Evolutionary conservation across 1,140 invertebrate genomes (phyloP), one percentile per base, ranked within the genome.

Genomic region (Drosophila sp.): DNA sequence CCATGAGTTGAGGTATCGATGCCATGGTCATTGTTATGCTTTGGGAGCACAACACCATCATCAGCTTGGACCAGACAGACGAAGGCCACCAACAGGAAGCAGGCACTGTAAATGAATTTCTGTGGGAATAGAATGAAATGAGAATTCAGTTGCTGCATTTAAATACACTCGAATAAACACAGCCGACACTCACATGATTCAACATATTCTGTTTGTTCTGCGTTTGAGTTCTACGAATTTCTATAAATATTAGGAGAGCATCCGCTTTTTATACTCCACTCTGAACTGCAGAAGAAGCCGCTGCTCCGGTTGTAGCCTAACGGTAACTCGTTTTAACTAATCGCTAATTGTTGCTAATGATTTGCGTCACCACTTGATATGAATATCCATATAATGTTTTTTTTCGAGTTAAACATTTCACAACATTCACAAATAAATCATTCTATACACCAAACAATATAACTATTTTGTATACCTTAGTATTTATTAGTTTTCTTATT

Each of bases 291-390:
- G 32, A 29, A 29, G 11, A 43, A 58, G 43, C n/a, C 41, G 64
- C 25, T 50, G 50, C 43, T 46, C 36, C 59, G 43, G 45, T 41
- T 59, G 8, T 36, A 4, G 5, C 27, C 3, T 18, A 5, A n/a
- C n/a, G n/a, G n/a, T n/a, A n/a, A 29, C 51, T 57, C 32, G 82
- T 89, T 87, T 87, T 66, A 72, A 78, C 76, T 66, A 78, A 76
- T 66, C 51, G 50, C 63, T 18, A 78, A 76, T 66, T 46, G 50
- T 59, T 18, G 32, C 62, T 76, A 81, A 77, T 78, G 76, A 74
- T 59, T 71, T 46, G 67, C 58, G 70, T 63, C 73, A 58, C 34
- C 45, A 76, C 63, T 66, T 67, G 51, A 69, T 57, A 77, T 80
- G 66, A 75, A 80, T 86, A 76, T 72, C 51, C 80, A 81, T 70